Conservation (phyloP, 1,140 invertebrate species). For the Heliconius himera region DNA sequence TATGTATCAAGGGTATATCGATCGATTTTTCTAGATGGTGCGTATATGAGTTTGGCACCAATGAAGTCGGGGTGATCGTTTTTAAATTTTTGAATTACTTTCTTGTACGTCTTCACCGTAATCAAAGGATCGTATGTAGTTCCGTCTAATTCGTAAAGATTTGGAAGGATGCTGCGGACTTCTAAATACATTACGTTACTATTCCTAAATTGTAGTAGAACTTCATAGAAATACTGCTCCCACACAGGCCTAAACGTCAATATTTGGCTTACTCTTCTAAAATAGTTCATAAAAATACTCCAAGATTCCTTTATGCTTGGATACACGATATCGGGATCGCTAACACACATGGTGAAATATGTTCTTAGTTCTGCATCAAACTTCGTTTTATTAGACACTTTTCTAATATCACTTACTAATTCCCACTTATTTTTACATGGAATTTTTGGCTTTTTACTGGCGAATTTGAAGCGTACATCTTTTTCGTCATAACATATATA, state of each 20-base stretch:
- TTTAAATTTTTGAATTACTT: constrained; percentile 83
- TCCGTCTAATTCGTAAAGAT: constrained; percentile 86
- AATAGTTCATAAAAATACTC: constrained; percentile 85
- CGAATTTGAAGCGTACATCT: constrained; percentile 60
- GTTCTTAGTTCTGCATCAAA: constrained; percentile 84
- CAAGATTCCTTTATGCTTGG: constrained; percentile 85
- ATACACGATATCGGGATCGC: constrained; percentile 84
- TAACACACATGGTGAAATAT: constrained; percentile 83
- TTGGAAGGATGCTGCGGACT: constrained; percentile 82
- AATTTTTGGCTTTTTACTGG: constrained; percentile 53
- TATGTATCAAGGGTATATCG: constrained; percentile 66
- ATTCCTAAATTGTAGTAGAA: constrained; percentile 86
- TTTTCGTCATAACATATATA: constrained; percentile 84
- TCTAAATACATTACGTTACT: constrained; percentile 93
- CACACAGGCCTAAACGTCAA: constrained; percentile 88
- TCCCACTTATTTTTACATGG: constrained; percentile 81
- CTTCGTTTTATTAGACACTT: constrained; percentile 62
- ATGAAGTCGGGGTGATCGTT: constrained; percentile 85
- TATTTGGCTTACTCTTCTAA: constrained; percentile 83
- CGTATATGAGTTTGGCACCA: constrained; percentile 88
- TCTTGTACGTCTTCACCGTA: constrained; percentile 83
- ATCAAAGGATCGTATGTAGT: constrained; percentile 80
- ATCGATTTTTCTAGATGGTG: constrained; percentile 80
- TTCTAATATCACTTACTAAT: constrained; percentile 81
- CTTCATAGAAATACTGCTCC: constrained; percentile 88